Conservation (phyloP, 2,113 vertebrate genomes). For the Hippoglossus stenolepis region DNA sequence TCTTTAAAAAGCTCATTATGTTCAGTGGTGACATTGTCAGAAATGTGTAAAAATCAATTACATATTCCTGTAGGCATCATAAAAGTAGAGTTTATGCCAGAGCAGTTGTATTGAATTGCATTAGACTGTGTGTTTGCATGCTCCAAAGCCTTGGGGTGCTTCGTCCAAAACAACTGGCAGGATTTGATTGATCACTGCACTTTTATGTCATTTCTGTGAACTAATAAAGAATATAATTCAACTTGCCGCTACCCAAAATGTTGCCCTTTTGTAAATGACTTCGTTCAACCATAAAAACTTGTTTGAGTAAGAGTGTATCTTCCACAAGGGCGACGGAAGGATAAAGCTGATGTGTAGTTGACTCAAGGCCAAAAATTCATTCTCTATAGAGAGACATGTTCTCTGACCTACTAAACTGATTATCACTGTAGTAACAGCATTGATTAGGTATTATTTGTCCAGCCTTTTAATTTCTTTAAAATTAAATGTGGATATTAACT, state of each 20-base stretch:
- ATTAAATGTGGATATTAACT: conserved; percentile 40
- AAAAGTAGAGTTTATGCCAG: neutral
- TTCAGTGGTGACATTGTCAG: neutral
- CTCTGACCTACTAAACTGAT: conserved; percentile 52
- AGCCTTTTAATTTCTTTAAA: conserved; percentile 29
- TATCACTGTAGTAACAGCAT: conserved; percentile 41
- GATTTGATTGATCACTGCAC: neutral
- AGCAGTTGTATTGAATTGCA: neutral
- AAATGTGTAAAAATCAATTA: neutral
- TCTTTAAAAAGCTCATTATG: conserved; percentile 5
- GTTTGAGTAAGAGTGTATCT: conserved; percentile 4
- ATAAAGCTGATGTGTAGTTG: conserved; percentile 51
- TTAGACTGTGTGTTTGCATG: neutral
- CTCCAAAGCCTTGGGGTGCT: neutral
- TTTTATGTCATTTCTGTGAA: neutral
- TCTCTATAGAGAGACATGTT: conserved; percentile 33
- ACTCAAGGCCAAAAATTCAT: conserved; percentile 39
- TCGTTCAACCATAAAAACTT: neutral
- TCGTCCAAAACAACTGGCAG: neutral
- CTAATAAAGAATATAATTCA: neutral
- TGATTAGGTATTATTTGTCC: conserved; percentile 40
- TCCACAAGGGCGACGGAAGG: conserved; percentile 34
- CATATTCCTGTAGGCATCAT: neutral
- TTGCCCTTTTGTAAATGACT: neutral
- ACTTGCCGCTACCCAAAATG: neutral